These are phyloP conservation scores for Nanger granti DNA, from an alignment of 2,113 vertebrate species.

Conservation along the genomic window DNA sequence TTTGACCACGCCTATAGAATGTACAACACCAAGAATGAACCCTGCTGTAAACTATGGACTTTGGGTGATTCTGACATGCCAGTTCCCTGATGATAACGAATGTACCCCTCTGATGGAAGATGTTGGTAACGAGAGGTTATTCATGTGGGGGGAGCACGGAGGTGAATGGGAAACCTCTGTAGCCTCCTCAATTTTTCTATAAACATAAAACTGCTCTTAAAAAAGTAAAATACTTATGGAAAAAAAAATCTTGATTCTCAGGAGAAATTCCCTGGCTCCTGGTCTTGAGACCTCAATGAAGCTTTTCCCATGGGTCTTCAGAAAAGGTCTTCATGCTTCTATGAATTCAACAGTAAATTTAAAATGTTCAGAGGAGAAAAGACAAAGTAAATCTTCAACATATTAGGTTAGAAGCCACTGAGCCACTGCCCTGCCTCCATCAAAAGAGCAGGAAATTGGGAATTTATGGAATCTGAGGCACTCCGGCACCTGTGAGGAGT, in stretches of 20 bases:
- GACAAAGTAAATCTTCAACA: neutral
- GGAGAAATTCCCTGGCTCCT: neutral
- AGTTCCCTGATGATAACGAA: neutral
- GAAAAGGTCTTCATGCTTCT: neutral
- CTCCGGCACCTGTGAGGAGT: neutral
- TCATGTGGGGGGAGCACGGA: fast-evolving
- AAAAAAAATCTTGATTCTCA: neutral
- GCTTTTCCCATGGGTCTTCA: neutral
- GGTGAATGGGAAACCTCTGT: neutral
- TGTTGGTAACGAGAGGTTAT: neutral
- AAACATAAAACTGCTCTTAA: neutral
- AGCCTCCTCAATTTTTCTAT: neutral
- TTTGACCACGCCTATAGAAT: neutral
- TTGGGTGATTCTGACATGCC: neutral
- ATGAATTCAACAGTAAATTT: neutral
- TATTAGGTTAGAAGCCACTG: neutral
- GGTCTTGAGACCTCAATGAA: neutral
- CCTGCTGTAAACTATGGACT: neutral
- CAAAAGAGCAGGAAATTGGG: neutral
- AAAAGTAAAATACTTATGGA: neutral
- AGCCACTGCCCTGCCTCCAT: neutral
- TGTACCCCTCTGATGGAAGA: no score
- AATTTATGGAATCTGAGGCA: neutral
- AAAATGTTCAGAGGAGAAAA: neutral
- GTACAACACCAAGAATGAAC: neutral